phyloP scores from a whole-genome alignment of 2,113 vertebrate genomes.

The Upupa epops region DNA sequence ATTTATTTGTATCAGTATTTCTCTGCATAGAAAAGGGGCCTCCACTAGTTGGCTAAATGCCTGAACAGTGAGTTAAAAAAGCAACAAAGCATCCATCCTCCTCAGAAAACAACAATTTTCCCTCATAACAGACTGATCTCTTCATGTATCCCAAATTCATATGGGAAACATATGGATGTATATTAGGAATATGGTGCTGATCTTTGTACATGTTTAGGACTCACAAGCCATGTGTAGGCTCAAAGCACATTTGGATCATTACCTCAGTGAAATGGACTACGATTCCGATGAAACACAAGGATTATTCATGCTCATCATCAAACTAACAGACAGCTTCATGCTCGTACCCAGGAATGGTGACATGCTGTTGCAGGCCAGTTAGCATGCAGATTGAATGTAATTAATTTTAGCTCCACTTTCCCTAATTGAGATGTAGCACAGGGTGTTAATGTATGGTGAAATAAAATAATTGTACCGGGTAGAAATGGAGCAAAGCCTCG shows the following conservation, averaged over 20 bases:
- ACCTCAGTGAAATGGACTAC: neutral
- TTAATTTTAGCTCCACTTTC: constrained; percentile 4
- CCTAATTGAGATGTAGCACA: constrained; percentile 32
- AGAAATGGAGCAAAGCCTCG: neutral
- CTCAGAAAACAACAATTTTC: neutral
- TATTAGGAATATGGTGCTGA: neutral
- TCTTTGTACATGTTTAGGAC: neutral
- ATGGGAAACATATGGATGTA: neutral
- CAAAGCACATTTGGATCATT: neutral
- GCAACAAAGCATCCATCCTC: neutral
- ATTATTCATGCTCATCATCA: neutral
- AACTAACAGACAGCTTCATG: neutral
- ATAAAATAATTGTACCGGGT: constrained; percentile 22
- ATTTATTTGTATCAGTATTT: neutral
- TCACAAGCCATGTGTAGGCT: neutral
- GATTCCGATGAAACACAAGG: neutral
- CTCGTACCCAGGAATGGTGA: neutral
- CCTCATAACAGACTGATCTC: neutral
- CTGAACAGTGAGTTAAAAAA: neutral
- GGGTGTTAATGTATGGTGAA: neutral
- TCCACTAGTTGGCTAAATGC: neutral
- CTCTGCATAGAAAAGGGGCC: neutral
- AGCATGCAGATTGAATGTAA: neutral
- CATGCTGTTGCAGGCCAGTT: neutral
- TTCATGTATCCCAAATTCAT: neutral